These are phyloP conservation scores for Hemibagrus wyckioides DNA, from an alignment of 2,113 vertebrate genomes.

Conservation along the genomic window DNA sequence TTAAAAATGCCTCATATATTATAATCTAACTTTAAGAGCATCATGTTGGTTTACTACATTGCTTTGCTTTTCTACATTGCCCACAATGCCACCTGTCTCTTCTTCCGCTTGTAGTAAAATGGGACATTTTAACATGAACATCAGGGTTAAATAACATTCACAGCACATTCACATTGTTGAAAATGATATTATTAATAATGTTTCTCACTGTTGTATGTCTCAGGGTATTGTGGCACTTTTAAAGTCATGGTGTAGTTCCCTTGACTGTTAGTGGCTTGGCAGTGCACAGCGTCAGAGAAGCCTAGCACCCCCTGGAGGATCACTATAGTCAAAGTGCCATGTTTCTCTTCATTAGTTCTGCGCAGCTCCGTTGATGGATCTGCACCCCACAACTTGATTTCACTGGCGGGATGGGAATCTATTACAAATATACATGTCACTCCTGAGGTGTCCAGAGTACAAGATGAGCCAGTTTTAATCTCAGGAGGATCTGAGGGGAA, in stretches of 20 bases:
- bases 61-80: background rate
- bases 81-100: background rate
- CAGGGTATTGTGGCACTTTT: conserved; percentile 50
- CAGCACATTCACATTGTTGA: background rate
- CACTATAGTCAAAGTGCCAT: conserved; percentile 51
- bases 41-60: background rate
- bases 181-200: background rate
- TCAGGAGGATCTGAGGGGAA: conserved; percentile 64
- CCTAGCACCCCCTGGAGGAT: conserved; percentile 43
- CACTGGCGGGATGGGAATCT: conserved; percentile 64
- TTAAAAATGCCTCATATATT: background rate
- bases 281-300: conserved; percentile 53
- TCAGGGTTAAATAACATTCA: background rate
- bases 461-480: conserved; percentile 61
- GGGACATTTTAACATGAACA: background rate
- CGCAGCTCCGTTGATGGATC: conserved; percentile 34
- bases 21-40: background rate
- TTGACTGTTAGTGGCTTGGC: conserved; percentile 63
- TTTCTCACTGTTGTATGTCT: conserved; percentile 33
- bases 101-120: background rate
- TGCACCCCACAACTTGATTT: conserved; percentile 57
- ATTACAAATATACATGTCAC: conserved; percentile 64
- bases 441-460: conserved; percentile 34
- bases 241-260: conserved; percentile 55
- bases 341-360: conserved; percentile 41